Evolutionary conservation across 30 jellyfish, hydroid and myxozoan genomes (phyloP), one percentile per base, ranked within the genome.

Genomic region (Haliclystus octoradiatus): DNA sequence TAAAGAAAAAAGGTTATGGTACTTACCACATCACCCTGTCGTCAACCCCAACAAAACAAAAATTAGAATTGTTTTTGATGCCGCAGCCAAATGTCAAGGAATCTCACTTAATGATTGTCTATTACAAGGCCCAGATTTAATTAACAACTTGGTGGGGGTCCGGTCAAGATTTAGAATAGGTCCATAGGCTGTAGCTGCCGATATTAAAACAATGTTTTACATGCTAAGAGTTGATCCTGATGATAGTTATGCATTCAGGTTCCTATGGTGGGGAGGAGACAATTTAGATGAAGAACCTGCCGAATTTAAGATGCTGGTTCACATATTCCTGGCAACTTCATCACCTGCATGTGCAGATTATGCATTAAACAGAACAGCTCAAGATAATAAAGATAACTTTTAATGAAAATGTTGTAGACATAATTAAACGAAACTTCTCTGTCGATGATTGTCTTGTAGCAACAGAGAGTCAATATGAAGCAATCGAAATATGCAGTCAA

Each of bases 231-330:
- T 77, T 13, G 69, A 32, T 68, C 66, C 81, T 1, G 40, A 69
- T 15, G 82, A 77, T 66, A 22, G 47, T 25, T 25, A 69, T 61
- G 66, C 75, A 14, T 47, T 77, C 32, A 1, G 90, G 23, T 77
- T 77, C 52, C 73, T 77, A 15, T 77, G 90, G 90, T 77, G 13
- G 28, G 75, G 75, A 2, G 31, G 61, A 33, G 90, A 82, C 27
- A 76, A 77, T 32, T 22, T 77, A 35, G 19, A n/a, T 5, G 29
- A 3, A 0, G 68, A 67, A 12, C 70, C 76, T n/a, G 70, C 51
- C 9, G 90, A 77, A 68, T 77, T 23, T 46, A 74, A 69, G 33
- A 77, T 77, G 90, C 9, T 67, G 62, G 90, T 68, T 14, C 90
- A 77, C 30, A 35, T 52, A 50, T 76, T 76, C 34, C 82, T 74